Conservation (phyloP, 2,888 invertebrate genomes). For the Marasmarcha lunaedactyla region DNA sequence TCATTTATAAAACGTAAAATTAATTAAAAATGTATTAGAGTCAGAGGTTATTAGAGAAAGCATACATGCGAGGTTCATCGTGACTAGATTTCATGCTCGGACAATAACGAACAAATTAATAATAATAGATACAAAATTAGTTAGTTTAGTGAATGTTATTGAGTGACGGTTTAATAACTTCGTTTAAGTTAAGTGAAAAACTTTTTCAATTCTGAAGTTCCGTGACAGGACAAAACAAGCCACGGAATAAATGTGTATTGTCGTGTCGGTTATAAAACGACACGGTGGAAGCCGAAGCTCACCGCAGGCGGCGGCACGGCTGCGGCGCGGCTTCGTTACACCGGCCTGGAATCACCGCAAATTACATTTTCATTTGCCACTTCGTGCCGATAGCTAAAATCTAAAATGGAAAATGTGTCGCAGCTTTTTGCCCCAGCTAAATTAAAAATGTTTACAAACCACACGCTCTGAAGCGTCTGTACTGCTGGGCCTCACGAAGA, state of each 20-base stretch:
- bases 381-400: slow-evolving; percentile 10
- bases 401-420: slow-evolving; percentile 1
- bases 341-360: slow-evolving; percentile 45
- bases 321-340: slow-evolving; percentile 17
- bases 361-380: slow-evolving; percentile 56
- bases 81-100: not conserved
- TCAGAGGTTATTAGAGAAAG: slow-evolving; percentile 1
- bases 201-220: not conserved
- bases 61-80: not conserved
- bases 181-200: not conserved
- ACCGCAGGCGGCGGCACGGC: not conserved
- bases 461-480: no score
- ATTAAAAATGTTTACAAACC: no score
- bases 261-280: not conserved
- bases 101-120: not conserved
- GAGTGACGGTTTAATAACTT: no score
- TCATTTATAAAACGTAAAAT: no score
- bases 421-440: no score
- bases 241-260: not conserved
- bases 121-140: no score
- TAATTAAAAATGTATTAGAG: no score
- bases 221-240: not conserved
- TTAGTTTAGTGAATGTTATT: no score
- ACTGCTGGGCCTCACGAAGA: no score
- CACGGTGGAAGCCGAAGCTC: no score